These are phyloP conservation scores for Archocentrus centrarchus DNA, from an alignment of 2,113 vertebrate genomes.

Conservation along the genomic window DNA sequence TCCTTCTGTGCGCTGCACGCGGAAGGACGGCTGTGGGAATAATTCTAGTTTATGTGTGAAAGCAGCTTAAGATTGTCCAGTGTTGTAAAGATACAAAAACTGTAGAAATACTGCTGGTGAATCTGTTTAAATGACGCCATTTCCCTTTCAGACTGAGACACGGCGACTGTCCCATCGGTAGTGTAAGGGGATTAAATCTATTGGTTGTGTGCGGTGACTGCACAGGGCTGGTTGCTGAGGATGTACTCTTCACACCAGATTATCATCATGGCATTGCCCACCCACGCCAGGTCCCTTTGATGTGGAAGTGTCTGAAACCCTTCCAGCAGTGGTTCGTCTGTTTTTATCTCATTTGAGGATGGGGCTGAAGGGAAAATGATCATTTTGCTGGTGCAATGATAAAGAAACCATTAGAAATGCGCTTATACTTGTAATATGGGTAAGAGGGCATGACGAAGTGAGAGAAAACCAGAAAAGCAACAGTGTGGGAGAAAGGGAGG, in stretches of 20 bases:
- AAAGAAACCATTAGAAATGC: conserved; percentile 36
- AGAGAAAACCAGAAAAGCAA: background rate
- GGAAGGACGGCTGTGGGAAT: too few relatives aligned
- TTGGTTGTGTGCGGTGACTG: conserved; percentile 31
- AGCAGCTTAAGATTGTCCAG: background rate
- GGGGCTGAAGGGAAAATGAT: conserved; percentile 11
- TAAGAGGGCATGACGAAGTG: background rate
- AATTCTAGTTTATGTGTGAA: too few relatives aligned
- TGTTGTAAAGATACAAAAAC: background rate
- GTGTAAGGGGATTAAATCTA: conserved; percentile 39
- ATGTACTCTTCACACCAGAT: conserved; percentile 62
- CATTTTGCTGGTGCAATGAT: conserved; percentile 31
- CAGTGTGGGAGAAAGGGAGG: background rate
- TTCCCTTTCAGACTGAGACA: conserved; percentile 10
- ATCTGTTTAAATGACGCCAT: background rate
- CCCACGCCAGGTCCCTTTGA: conserved; percentile 62
- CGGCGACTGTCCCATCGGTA: background rate
- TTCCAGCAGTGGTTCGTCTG: conserved; percentile 32
- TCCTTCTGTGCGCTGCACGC: background rate
- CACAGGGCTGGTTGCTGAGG: conserved; percentile 27
- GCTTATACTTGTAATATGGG: background rate
- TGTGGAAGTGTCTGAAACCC: conserved; percentile 50
- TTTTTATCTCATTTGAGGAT: conserved; percentile 28
- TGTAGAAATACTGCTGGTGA: background rate
- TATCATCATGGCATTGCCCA: conserved; percentile 40